phyloP scores from a whole-genome alignment of 2,113 vertebrate genomes.

The Etia nguti region DNA sequence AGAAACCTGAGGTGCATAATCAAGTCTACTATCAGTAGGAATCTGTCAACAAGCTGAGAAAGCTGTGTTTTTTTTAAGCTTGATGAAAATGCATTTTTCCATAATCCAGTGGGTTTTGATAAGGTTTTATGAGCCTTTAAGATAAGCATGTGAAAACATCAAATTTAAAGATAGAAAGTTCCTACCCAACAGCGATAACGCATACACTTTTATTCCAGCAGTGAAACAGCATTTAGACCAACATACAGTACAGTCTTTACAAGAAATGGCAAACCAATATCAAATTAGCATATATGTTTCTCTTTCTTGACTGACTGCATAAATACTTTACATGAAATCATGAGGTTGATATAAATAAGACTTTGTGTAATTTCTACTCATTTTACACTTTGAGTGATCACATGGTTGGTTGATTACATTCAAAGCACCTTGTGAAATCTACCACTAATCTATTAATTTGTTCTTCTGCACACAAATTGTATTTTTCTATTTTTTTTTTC shows the following conservation, averaged over 20 bases:
- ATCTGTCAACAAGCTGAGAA: background rate
- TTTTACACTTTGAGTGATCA: background rate
- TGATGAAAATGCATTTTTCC: background rate
- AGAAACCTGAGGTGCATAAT: background rate
- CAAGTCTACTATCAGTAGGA: background rate
- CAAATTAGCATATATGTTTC: background rate
- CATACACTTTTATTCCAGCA: background rate
- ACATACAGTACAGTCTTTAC: background rate
- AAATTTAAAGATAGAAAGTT: background rate
- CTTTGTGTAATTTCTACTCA: background rate
- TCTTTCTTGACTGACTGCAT: background rate
- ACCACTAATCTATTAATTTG: background rate
- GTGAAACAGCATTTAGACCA: background rate
- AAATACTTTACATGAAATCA: background rate
- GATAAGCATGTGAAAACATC: background rate
- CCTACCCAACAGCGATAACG: background rate
- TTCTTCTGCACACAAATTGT: background rate
- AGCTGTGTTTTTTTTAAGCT: background rate
- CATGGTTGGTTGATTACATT: background rate
- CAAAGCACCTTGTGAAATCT: background rate
- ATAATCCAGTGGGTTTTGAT: background rate
- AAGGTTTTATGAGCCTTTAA: background rate
- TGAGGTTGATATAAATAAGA: accelerated
- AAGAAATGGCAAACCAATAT: background rate
- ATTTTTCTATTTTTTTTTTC: background rate